These are phyloP conservation scores for Lacerta bilineata DNA, from an alignment of 2,797 vertebrate genomes.

Conservation along the genomic window DNA sequence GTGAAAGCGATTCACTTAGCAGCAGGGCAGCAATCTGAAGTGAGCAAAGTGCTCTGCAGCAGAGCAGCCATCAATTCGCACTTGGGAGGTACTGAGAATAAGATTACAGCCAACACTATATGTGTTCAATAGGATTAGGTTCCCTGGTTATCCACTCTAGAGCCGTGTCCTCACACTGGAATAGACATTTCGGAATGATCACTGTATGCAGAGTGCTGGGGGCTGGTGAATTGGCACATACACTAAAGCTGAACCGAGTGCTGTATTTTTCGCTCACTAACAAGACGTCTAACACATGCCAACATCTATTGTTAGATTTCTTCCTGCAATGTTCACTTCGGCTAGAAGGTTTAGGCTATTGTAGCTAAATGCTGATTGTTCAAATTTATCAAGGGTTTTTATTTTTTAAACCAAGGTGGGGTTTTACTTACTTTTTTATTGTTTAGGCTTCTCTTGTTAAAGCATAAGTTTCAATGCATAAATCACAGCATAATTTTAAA, in stretches of 20 bases:
- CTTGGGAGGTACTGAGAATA: constrained; percentile 11
- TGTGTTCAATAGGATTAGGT: background rate
- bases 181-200: background rate
- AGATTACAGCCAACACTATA: background rate
- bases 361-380: background rate
- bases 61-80: constrained; percentile 31
- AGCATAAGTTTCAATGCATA: too few relatives aligned
- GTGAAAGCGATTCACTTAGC: constrained; percentile 27
- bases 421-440: too few relatives aligned
- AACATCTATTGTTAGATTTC: background rate
- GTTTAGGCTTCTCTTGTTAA: too few relatives aligned
- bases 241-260: background rate
- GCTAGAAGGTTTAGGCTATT: background rate
- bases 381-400: background rate
- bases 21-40: constrained; percentile 35
- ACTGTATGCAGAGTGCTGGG: background rate
- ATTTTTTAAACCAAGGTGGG: too few relatives aligned
- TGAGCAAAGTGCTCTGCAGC: background rate
- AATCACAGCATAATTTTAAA: too few relatives aligned
- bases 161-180: background rate
- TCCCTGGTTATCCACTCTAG: background rate
- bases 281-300: background rate
- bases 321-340: background rate
- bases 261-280: background rate
- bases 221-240: background rate